Conservation (phyloP, 2,113 vertebrate genomes). For the Rhinogobius similis region DNA sequence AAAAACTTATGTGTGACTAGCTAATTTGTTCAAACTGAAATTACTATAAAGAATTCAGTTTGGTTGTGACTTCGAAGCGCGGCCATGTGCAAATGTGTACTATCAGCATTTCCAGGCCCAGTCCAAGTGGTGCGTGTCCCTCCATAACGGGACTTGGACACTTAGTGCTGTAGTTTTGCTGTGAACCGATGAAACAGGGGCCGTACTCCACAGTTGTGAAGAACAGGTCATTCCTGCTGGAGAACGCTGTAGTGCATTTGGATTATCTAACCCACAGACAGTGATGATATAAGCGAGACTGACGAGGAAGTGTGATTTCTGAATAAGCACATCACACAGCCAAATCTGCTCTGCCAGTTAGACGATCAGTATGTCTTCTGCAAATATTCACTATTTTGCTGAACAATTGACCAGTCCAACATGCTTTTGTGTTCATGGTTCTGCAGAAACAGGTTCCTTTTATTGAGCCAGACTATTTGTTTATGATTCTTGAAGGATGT, state of each 20-base stretch:
- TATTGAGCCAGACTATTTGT: too few species aligned
- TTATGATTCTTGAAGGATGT: too few species aligned
- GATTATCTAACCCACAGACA: conserved; percentile 52
- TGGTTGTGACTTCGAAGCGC: background rate
- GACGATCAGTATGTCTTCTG: conserved; percentile 24
- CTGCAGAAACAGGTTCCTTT: too few species aligned
- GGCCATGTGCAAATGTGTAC: background rate
- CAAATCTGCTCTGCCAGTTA: conserved; percentile 30
- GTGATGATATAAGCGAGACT: conserved; percentile 60
- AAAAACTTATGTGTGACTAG: too few species aligned
- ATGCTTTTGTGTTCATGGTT: background rate
- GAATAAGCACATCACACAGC: conserved; percentile 61
- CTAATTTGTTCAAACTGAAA: background rate
- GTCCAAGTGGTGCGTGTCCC: background rate
- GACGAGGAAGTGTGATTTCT: conserved; percentile 67
- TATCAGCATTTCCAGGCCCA: background rate
- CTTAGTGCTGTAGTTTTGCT: conserved; percentile 25
- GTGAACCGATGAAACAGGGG: conserved; percentile 10
- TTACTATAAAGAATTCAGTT: background rate
- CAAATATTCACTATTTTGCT: background rate
- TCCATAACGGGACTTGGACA: background rate
- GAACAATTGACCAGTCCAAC: background rate
- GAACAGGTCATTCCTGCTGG: conserved; percentile 33
- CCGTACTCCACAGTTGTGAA: conserved; percentile 6
- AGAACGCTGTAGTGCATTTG: conserved; percentile 8